These are phyloP conservation scores for Tapirus indicus DNA, from an alignment of 2,797 vertebrate species.

Conservation along the genomic window DNA sequence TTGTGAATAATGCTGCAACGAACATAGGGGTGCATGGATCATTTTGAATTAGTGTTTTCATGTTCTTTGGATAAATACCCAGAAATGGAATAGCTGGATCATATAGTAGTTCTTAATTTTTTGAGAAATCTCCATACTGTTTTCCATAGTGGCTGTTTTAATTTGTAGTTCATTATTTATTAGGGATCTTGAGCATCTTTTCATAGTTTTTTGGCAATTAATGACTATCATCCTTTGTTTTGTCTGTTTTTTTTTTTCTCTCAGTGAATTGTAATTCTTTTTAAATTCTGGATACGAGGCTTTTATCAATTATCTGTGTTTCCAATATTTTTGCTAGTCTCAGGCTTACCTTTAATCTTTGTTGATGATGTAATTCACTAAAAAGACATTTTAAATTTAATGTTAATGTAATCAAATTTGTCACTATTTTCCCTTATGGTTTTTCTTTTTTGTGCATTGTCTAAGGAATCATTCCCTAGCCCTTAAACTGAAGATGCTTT, in stretches of 20 bases:
- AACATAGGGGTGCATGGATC: too few relatives aligned
- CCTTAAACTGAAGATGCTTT: not conserved
- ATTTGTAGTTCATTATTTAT: not conserved
- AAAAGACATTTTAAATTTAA: constrained; percentile 4
- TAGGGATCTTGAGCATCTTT: not conserved
- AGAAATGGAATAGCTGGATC: too few relatives aligned
- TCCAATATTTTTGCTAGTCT: not conserved
- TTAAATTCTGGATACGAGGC: not conserved
- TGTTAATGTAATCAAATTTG: not conserved
- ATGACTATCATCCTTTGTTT: not conserved
- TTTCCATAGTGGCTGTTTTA: not conserved
- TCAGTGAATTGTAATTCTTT: not conserved
- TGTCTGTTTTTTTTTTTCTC: not conserved
- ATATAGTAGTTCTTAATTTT: too few relatives aligned
- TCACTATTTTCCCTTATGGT: not conserved
- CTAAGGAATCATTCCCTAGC: not conserved
- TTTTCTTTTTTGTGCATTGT: not conserved
- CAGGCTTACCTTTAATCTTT: not conserved
- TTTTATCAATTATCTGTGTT: not conserved
- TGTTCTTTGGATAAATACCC: too few relatives aligned
- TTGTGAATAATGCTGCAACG: too few relatives aligned
- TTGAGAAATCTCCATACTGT: too few relatives aligned
- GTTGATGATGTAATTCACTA: not conserved
- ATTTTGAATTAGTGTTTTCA: too few relatives aligned
- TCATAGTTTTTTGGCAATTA: not conserved